Base-by-base conservation (phyloP, 2,888 invertebrate species). In the Hirtodrosophila histrioides region DNA sequence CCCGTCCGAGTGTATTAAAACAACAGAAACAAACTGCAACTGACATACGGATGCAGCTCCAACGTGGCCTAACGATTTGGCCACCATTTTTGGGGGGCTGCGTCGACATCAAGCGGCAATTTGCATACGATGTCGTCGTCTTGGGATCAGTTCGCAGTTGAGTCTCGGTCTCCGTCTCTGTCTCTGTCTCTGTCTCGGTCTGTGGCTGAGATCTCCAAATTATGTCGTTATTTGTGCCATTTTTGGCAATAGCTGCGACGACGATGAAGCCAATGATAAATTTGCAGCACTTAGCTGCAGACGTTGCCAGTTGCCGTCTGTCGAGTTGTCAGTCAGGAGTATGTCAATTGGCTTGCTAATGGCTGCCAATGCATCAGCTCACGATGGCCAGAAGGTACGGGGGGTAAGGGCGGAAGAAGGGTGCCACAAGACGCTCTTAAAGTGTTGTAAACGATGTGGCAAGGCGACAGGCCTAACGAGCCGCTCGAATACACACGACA, bases 201-300 rank as follows among this genome's bases (percentile, higher is more conserved):
- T 62, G 55, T 27, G 71, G 54, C 57, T 61, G 53, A 65, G 71
- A 86, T 88, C 83, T 78, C 68, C 87, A 89, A 88, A 88, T 88
- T 89, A 88, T 89, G 88, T 89, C 89, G 89, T 89, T 88, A 89
- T 79, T 86, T 80, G 86, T 87, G 87, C 89, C 89, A 88, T 88
- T 88, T 88, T 89, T 86, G 88, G 88, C 82, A 79, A 88, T 68
- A 44, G 45, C 63, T 41, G 55, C 65, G 43, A 49, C 67, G 57
- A 68, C 70, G 73, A 74, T 76, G 74, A 41, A 62, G 70, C 63
- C 68, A 46, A 78, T 81, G 82, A 85, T 82, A 87, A 87, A 82
- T 82, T 75, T 66, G 78, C 65, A 70, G 87, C 87, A 82, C 82
- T 87, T 81, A 87, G 85, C 74, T 37, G 48, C 61, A 57, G 61